Percentiles rank a stretch among this genome's conserved stretches.
These are phyloP conservation scores for Noctua janthina DNA, from an alignment of 2,888 invertebrate species.

Conservation along the genomic window DNA sequence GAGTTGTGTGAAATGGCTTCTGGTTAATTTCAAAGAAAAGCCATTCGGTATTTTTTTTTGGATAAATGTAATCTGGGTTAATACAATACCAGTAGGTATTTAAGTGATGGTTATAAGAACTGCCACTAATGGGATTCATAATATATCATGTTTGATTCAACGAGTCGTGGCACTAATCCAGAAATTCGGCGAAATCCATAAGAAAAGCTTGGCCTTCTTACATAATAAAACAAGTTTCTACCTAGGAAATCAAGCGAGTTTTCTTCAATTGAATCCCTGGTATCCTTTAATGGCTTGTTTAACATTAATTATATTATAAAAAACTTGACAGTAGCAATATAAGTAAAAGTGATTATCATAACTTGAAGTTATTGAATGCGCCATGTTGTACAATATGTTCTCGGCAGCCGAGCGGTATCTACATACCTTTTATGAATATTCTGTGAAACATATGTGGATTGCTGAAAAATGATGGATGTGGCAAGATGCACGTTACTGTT, in stretches of 20 bases:
- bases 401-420: conserved; percentile 29
- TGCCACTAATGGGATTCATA: not conserved
- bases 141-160: not conserved
- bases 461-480: conserved; percentile 3
- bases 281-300: conserved; percentile 38
- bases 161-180: not conserved
- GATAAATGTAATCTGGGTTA: too few species aligned
- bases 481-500: not conserved
- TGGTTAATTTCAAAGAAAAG: not conserved
- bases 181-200: not conserved
- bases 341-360: conserved; percentile 55
- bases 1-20: not conserved
- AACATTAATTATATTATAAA: conserved; percentile 21
- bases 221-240: not conserved
- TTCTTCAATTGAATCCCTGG: not conserved
- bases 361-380: conserved; percentile 58
- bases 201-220: not conserved
- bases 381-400: conserved; percentile 32
- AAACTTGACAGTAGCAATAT: conserved; percentile 40
- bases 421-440: conserved; percentile 57
- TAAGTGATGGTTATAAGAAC: not conserved
- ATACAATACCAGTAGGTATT: not conserved
- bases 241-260: conserved; percentile 2
- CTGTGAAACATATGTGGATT: conserved; percentile 15
- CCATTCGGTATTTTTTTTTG: not conserved